Base-by-base conservation (phyloP, 2,888 invertebrate genomes). In the Nomada lathburiana region DNA sequence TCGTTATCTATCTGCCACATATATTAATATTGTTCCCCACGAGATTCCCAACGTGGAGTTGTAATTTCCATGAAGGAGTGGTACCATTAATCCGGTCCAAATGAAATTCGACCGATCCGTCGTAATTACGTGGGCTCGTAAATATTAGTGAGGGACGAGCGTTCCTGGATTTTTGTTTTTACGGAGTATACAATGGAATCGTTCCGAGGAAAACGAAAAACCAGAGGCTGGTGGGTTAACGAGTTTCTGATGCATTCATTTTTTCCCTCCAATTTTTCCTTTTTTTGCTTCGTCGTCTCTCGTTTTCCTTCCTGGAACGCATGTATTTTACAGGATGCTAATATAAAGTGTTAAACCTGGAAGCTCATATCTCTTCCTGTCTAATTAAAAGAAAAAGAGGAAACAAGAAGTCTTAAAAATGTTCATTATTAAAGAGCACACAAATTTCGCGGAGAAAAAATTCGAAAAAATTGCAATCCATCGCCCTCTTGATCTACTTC, bases 181-280 rank as follows among this genome's bases (percentile, higher is more conserved):
- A 42, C 23, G 23, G 10, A 36, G 18, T 53, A 55, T 36, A 42
- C 67, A 55, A 23, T 42, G 53, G 23, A 68, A 53, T 67, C 53
- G 36, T 36, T 42, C 53, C 42, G 36, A 44, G 55, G 13, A 42
- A 55, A 36, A 36, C 67, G 53, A 55, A 55, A 68, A 68, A 23
- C 11, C 23, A 57, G 16, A 18, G 10, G 36, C 55, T 67, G 20
- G 53, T 9, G 16, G 42, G 18, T 2, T 57, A 68, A 68, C 68
- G 55, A 68, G 68, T 57, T 68, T 55, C 68, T 55, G 55, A 68
- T 55, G 68, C 20, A 13, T 44, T 68, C 23, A 16, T 23, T 4
- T 59, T 29, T 29, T 7, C 29, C 36, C 36, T 36, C 36, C 0
- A 36, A 36, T 36, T 26, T 2, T 53, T 53, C 10, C 10, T 26